Evolutionary conservation across 2,888 invertebrate species (phyloP), one percentile per base, ranked within the genome.

Genomic region (Eledone cirrhosa): DNA sequence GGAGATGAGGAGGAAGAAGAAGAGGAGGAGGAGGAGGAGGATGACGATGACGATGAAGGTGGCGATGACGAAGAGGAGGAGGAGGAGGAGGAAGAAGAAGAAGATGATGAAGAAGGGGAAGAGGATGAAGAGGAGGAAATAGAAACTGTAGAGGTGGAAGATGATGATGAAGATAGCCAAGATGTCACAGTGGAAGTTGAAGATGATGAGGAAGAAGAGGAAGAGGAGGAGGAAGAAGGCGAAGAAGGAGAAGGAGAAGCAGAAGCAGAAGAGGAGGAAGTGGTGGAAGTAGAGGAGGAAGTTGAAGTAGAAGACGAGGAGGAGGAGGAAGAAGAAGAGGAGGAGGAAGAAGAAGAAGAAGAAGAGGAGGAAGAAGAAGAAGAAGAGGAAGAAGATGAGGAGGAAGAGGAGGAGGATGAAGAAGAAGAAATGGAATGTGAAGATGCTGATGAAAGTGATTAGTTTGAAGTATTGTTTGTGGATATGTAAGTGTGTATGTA

Each of bases 341-440:
- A 78, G 47, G 80, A 72, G 29, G 75, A 63, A 0, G 76, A 53
- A 0, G 77, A 77, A 76, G 67, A 77, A n/a, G 79, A 29, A 2
- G 76, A 75, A 77, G 65, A 76, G 24, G 67, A 77, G n/a, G 77
- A 48, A 63, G 77, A 77, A 77, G 77, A 72, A 75, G 75, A 41
- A 2, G 78, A 33, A 48, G 75, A 47, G 29, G 75, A 72, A 74
- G 75, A 41, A 48, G 53, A 33, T 72, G 75, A 72, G 48, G 75
- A 27, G 47, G 48, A 16, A 77, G 78, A 29, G 14, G 16, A 13
- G 72, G 19, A 48, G 22, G 14, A 41, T 19, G 27, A 48, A 27
- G 53, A 31, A 2, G 48, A 29, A 53, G 48, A 33, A 7, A 29
- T 59, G 63, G 78, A 33, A 7, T 47, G 27, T 74, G 41, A 48